Evolutionary conservation across 2,797 vertebrate species (phyloP).

Genomic region (Enteromius unitaeniatus): DNA sequence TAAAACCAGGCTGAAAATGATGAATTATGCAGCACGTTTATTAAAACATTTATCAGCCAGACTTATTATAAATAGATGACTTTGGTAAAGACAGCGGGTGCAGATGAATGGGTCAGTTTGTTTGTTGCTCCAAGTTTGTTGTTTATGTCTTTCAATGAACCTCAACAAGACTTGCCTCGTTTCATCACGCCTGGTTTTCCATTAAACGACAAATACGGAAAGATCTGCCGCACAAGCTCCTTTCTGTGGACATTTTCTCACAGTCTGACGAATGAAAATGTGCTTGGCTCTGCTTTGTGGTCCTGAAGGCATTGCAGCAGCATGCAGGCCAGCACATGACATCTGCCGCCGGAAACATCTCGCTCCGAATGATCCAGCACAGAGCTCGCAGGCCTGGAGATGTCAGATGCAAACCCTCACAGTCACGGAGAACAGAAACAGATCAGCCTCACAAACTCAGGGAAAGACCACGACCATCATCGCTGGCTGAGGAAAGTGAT

Average conservation of each 20-base stretch:
- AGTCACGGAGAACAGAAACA: conserved; percentile 54
- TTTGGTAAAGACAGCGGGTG: conserved; percentile 77
- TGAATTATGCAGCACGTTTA: conserved; percentile 85
- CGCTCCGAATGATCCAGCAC: conserved; percentile 74
- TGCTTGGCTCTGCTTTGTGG: conserved; percentile 36
- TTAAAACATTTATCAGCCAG: conserved; percentile 86
- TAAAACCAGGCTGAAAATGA: conserved; percentile 81
- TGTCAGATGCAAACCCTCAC: conserved; percentile 55
- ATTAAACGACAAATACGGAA: conserved; percentile 39
- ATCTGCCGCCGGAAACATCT: conserved; percentile 71
- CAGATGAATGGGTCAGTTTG: conserved; percentile 77
- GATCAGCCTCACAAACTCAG: background rate
- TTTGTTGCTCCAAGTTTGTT: conserved; percentile 50
- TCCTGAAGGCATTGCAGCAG: conserved; percentile 22
- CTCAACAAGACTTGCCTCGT: conserved; percentile 45
- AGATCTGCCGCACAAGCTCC: conserved; percentile 14
- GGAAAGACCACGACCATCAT: background rate
- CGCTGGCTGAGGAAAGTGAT: background rate
- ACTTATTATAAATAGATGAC: conserved; percentile 85
- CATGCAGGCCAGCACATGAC: conserved; percentile 33
- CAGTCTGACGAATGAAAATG: conserved; percentile 24
- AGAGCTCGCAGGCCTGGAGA: conserved; percentile 64
- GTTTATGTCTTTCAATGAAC: conserved; percentile 40
- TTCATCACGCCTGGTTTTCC: conserved; percentile 21
- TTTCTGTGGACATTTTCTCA: background rate